phyloP scores from a whole-genome alignment of 2,888 invertebrate genomes.

The Nomada flava region DNA sequence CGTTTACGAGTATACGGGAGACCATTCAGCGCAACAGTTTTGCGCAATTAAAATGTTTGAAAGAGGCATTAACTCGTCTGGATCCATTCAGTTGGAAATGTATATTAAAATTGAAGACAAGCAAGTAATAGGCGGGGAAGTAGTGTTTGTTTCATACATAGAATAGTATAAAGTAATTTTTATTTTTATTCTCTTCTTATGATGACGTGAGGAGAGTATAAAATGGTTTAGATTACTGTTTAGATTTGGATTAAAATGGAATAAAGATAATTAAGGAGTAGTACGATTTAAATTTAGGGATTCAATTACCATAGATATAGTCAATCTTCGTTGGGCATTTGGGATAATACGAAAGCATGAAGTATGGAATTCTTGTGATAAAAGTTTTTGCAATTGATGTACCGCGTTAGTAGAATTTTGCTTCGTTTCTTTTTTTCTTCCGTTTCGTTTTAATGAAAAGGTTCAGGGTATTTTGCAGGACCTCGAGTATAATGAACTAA shows the following conservation, averaged over 20 bases:
- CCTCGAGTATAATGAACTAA: not conserved
- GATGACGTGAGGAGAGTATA: no score
- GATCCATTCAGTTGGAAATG: not conserved
- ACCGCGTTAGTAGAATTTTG: not conserved
- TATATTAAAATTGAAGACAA: no score
- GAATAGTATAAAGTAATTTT: no score
- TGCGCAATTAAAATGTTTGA: not conserved
- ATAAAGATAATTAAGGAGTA: no score
- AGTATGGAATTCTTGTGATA: not conserved
- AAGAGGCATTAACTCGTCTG: not conserved
- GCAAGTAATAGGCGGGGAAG: no score
- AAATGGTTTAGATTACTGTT: no score
- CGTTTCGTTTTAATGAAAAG: not conserved
- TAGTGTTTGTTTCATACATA: no score
- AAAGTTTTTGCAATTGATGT: not conserved
- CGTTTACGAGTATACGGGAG: not conserved
- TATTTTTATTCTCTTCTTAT: no score
- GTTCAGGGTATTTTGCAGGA: not conserved
- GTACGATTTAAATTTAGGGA: not conserved
- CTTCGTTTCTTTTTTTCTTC: not conserved
- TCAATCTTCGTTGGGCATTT: not conserved
- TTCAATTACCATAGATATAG: not conserved
- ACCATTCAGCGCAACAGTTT: not conserved
- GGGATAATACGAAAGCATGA: no score
- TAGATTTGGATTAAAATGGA: no score